These are phyloP conservation scores for Lydus trimaculatus DNA, from an alignment of 2,888 invertebrate species.

Conservation along the genomic window DNA sequence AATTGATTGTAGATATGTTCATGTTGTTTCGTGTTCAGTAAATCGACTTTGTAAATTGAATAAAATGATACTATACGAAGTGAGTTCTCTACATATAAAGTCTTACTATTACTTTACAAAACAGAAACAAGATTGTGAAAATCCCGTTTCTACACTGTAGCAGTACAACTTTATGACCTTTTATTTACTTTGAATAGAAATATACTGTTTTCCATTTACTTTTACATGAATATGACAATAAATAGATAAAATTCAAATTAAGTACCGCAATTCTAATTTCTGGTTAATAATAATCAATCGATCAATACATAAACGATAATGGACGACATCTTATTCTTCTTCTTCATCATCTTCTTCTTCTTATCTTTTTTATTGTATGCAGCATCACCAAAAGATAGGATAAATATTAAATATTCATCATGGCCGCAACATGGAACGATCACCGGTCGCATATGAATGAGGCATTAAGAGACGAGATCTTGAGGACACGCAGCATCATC, in stretches of 20 bases:
- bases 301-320: slow-evolving; percentile 24
- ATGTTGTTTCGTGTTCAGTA: slow-evolving; percentile 30
- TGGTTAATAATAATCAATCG: slow-evolving; percentile 22
- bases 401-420: slow-evolving; percentile 56
- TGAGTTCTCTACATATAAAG: slow-evolving; percentile 40
- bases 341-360: neutral
- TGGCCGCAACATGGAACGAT: slow-evolving; percentile 50
- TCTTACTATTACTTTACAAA: slow-evolving; percentile 39
- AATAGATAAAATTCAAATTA: slow-evolving; percentile 41
- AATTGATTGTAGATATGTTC: slow-evolving; percentile 31
- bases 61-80: slow-evolving; percentile 33
- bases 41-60: slow-evolving; percentile 33
- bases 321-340: slow-evolving; percentile 15
- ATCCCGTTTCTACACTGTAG: slow-evolving; percentile 38
- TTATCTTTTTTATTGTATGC: neutral
- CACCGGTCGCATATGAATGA: slow-evolving; percentile 56
- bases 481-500: slow-evolving; percentile 42
- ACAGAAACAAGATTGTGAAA: slow-evolving; percentile 42
- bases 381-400: slow-evolving; percentile 37
- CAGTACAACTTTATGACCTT: slow-evolving; percentile 42
- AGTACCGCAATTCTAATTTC: slow-evolving; percentile 23
- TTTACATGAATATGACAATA: neutral
- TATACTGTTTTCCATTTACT: neutral
- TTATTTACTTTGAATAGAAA: slow-evolving; percentile 13
- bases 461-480: slow-evolving; percentile 49